These are phyloP conservation scores for Natrix natrix DNA, from an alignment of 2,797 vertebrate species.

Conservation along the genomic window DNA sequence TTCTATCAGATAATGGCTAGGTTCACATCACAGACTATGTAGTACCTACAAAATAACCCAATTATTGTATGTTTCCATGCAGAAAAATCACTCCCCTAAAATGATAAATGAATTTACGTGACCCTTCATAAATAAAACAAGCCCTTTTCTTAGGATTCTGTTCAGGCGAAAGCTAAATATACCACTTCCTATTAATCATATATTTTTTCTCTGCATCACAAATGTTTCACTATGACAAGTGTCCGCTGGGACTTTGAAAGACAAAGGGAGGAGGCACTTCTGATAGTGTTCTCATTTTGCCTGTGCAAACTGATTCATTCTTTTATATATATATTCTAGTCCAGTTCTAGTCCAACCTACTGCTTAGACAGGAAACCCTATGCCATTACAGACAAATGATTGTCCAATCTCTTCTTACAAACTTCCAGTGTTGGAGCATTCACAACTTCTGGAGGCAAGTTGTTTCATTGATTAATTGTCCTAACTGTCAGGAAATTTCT, in stretches of 20 bases:
- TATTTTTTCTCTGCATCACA: not conserved
- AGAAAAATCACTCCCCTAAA: not conserved
- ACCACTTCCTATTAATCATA: not conserved
- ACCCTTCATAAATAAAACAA: not conserved
- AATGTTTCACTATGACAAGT: not conserved
- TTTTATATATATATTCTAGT: too few species aligned
- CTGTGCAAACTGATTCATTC: not conserved
- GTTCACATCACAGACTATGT: not conserved
- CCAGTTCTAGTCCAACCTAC: too few species aligned
- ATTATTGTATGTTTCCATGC: not conserved
- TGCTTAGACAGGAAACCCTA: too few species aligned
- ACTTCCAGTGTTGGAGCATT: too few species aligned
- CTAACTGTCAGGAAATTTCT: too few species aligned
- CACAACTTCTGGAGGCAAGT: too few species aligned
- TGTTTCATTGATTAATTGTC: too few species aligned
- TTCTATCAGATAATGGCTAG: not conserved
- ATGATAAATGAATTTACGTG: not conserved
- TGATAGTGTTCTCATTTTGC: not conserved
- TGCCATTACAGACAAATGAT: too few species aligned
- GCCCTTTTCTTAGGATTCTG: not conserved
- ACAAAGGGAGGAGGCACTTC: not conserved
- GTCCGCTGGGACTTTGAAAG: not conserved
- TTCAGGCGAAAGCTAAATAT: not conserved
- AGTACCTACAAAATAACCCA: not conserved
- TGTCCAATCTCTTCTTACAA: too few species aligned